Evolutionary conservation across 2,113 vertebrate genomes (phyloP).

Genomic region (Leptobrachium leishanense): DNA sequence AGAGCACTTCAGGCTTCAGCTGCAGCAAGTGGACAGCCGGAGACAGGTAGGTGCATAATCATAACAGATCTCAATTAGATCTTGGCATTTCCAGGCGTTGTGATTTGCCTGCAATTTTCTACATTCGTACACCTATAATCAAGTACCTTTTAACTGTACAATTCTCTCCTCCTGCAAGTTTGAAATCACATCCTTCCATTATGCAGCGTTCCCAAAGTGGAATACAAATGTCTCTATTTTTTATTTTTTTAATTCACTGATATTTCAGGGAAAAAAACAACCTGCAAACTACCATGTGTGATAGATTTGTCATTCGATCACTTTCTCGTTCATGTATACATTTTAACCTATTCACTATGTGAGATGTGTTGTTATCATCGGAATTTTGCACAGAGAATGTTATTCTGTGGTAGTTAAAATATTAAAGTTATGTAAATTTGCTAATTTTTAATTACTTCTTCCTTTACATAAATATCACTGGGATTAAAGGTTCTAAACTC

Average conservation of each 20-base stretch:
- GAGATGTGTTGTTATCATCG: no score
- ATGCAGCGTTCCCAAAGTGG: not conserved
- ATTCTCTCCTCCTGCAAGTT: conserved; percentile 28
- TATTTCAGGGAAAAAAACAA: no score
- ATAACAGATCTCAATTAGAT: conserved; percentile 43
- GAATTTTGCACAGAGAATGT: no score
- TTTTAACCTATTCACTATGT: no score
- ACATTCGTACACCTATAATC: conserved; percentile 33
- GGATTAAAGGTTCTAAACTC: no score
- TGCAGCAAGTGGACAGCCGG: conserved; percentile 19
- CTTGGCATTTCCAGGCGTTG: conserved; percentile 32
- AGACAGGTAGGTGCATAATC: conserved; percentile 20
- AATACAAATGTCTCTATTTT: conserved; percentile 9
- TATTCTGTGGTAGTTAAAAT: no score
- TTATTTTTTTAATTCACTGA: not conserved
- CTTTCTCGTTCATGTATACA: no score
- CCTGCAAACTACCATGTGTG: no score
- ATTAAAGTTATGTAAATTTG: no score
- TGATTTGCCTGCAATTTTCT: conserved; percentile 48
- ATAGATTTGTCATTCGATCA: no score
- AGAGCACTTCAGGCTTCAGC: conserved; percentile 11
- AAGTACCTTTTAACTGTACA: conserved; percentile 43
- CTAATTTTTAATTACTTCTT: no score
- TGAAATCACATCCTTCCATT: conserved; percentile 10
- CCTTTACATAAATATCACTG: no score